Conservation (phyloP, 2,888 invertebrate species). For the Agelastica alni region DNA sequence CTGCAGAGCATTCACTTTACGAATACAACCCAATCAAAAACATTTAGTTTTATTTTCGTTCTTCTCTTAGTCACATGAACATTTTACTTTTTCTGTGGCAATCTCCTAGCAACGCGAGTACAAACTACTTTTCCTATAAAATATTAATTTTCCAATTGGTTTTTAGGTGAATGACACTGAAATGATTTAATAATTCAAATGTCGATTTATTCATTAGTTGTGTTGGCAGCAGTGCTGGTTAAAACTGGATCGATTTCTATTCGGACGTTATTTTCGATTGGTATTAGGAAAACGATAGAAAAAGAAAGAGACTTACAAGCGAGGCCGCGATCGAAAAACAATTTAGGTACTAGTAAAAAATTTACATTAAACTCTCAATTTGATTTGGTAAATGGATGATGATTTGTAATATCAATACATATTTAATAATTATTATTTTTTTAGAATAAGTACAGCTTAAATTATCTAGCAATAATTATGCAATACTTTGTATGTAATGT, state of each 20-base stretch:
- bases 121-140: constrained; percentile 20
- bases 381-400: too few relatives aligned
- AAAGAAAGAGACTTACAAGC: background rate
- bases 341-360: background rate
- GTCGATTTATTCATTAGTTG: constrained; percentile 30
- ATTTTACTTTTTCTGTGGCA: background rate
- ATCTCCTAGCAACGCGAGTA: constrained; percentile 19
- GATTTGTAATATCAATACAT: too few relatives aligned
- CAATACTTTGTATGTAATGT: too few relatives aligned
- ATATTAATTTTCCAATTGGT: constrained; percentile 26
- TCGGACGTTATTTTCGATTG: constrained; percentile 14
- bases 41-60: too few relatives aligned
- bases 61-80: background rate
- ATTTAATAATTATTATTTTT: too few relatives aligned
- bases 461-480: too few relatives aligned
- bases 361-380: too few relatives aligned
- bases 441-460: too few relatives aligned
- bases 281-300: too few relatives aligned
- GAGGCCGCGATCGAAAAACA: background rate
- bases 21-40: too few relatives aligned
- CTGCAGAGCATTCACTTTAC: too few relatives aligned
- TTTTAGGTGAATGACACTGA: constrained; percentile 28
- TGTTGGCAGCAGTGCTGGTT: constrained; percentile 15
- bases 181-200: constrained; percentile 27
- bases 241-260: constrained; percentile 19